A percentile compares a stretch with the other conserved stretches of the same genome.
These are phyloP conservation scores for Sus cebifrons DNA, from an alignment of 2,797 vertebrate species.

Conservation along the genomic window DNA sequence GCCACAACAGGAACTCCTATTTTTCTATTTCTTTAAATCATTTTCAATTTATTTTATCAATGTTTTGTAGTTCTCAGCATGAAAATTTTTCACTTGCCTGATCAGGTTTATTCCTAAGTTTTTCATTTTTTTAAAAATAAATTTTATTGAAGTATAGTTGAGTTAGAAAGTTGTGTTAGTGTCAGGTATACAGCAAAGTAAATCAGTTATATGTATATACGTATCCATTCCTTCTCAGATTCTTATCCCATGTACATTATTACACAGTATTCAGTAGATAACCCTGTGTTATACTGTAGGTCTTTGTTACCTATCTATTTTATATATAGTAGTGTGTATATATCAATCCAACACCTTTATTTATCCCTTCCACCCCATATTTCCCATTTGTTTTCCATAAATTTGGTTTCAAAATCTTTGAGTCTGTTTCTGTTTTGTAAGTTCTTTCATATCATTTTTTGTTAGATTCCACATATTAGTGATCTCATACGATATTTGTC, in stretches of 20 bases:
- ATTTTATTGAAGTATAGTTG: too few species aligned
- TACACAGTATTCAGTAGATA: neutral
- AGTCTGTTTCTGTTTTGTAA: neutral
- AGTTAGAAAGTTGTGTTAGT: too few species aligned
- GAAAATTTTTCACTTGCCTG: too few species aligned
- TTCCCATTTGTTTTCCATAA: neutral
- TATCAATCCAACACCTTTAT: neutral
- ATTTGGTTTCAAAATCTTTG: neutral
- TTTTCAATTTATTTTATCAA: too few species aligned
- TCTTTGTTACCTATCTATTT: neutral
- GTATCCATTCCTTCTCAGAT: neutral
- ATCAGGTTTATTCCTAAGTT: too few species aligned
- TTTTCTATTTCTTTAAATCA: too few species aligned
- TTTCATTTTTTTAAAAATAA: too few species aligned
- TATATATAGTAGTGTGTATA: neutral
- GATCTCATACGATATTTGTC: too few species aligned
- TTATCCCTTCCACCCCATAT: neutral
- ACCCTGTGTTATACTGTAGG: neutral
- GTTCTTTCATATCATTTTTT: too few species aligned
- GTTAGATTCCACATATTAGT: too few species aligned
- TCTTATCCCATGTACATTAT: neutral
- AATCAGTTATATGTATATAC: neutral
- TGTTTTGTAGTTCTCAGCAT: too few species aligned
- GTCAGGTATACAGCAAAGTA: neutral
- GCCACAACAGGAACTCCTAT: too few species aligned